Percentiles rank a stretch among this genome's conserved stretches.
phyloP scores from a whole-genome alignment of 2,888 invertebrate genomes.

The Epirrhoe tristata region DNA sequence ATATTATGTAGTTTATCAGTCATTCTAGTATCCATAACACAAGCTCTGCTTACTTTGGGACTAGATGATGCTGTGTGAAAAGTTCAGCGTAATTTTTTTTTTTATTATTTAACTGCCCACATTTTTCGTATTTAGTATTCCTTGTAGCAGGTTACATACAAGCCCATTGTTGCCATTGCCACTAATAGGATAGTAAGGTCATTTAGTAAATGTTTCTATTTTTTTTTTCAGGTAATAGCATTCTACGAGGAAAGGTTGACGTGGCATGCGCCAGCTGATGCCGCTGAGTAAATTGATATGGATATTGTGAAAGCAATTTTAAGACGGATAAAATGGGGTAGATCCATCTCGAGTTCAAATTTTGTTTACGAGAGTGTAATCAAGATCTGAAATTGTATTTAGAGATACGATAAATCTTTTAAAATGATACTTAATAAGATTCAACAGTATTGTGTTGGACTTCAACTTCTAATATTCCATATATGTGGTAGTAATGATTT shows the following conservation, averaged over 20 bases:
- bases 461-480: background rate
- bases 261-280: constrained; percentile 92
- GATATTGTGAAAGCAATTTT: constrained; percentile 21
- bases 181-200: no score
- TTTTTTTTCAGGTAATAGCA: constrained; percentile 89
- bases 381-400: constrained; percentile 1
- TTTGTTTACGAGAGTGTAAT: constrained; percentile 3
- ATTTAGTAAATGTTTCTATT: background rate
- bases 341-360: constrained; percentile 3
- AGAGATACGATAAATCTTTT: constrained; percentile 1
- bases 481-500: background rate
- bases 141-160: no score
- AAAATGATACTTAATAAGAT: background rate
- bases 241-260: constrained; percentile 98
- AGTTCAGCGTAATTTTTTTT: no score
- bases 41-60: no score
- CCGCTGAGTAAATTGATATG: constrained; percentile 47
- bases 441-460: background rate
- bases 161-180: no score
- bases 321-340: constrained; percentile 20
- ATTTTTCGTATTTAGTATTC: no score
- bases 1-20: no score
- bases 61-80: no score
- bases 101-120: no score
- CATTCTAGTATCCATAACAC: no score